Evolutionary conservation across 2,888 invertebrate species (phyloP).

Genomic region (Habroteleia sp.): DNA sequence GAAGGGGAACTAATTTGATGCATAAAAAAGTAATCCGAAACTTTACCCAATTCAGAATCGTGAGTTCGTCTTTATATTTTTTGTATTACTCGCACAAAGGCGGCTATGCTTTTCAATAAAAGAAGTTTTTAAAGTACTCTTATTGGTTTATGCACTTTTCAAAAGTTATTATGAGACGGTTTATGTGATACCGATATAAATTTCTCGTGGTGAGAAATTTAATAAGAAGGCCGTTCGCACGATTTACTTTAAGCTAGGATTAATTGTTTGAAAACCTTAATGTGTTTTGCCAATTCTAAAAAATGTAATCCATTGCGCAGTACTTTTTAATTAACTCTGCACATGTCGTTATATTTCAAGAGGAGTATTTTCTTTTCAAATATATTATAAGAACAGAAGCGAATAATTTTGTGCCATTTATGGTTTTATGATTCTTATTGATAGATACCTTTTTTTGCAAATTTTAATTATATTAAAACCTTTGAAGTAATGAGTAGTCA

Average conservation of each 20-base stretch:
- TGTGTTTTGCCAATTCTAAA: too few relatives aligned
- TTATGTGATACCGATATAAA: constrained; percentile 3
- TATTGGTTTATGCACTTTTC: constrained; percentile 24
- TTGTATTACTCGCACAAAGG: constrained; percentile 9
- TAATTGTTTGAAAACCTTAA: too few relatives aligned
- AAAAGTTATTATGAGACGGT: constrained; percentile 8
- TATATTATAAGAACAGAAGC: too few relatives aligned
- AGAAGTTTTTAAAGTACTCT: constrained; percentile 18
- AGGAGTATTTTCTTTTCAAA: too few relatives aligned
- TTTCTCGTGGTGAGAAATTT: not conserved
- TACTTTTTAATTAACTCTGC: too few relatives aligned
- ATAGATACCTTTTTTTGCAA: too few relatives aligned
- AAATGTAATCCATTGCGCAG: too few relatives aligned
- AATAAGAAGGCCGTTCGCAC: not conserved
- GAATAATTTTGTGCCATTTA: too few relatives aligned
- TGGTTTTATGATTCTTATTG: too few relatives aligned
- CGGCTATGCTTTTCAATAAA: constrained; percentile 12
- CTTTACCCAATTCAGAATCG: constrained; percentile 5
- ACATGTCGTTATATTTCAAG: too few relatives aligned
- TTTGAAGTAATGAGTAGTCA: too few relatives aligned
- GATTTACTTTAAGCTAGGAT: not conserved
- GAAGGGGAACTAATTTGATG: constrained; percentile 21
- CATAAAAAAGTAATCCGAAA: constrained; percentile 28
- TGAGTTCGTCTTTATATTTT: constrained; percentile 18
- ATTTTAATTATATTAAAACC: too few relatives aligned